Conservation (phyloP, 2,888 invertebrate genomes). For the Rhagium mordax region DNA sequence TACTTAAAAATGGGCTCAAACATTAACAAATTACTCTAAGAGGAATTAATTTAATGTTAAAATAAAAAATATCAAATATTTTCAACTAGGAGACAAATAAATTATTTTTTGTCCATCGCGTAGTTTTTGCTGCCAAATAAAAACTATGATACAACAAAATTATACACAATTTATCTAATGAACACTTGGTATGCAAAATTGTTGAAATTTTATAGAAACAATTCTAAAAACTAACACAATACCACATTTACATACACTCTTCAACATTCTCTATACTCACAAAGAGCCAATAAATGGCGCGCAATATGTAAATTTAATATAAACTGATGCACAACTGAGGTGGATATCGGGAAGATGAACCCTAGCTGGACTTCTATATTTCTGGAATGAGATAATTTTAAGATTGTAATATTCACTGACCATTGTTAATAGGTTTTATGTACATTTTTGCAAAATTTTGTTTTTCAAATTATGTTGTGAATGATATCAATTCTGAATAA, state of each 20-base stretch:
- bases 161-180: conserved; percentile 52
- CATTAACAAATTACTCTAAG: not conserved
- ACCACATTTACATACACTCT: conserved; percentile 63
- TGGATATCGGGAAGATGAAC: too few species aligned
- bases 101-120: conserved; percentile 18
- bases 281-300: conserved; percentile 53
- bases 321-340: too few species aligned
- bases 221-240: conserved; percentile 64
- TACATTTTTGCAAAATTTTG: too few species aligned
- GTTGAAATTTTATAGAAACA: conserved; percentile 57
- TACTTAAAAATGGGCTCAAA: not conserved
- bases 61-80: conserved; percentile 23
- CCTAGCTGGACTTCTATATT: too few species aligned
- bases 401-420: too few species aligned
- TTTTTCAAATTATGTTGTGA: too few species aligned
- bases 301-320: conserved; percentile 43
- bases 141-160: conserved; percentile 48
- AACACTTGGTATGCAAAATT: conserved; percentile 58
- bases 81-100: conserved; percentile 16
- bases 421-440: too few species aligned
- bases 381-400: too few species aligned
- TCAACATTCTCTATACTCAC: conserved; percentile 55
- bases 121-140: conserved; percentile 37
- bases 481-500: too few species aligned
- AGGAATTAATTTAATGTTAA: conserved; percentile 26